A percentile compares a stretch with the other conserved stretches of the same genome.
These are phyloP conservation scores for Tyrannus savana DNA, from an alignment of 2,113 vertebrate species.

Conservation along the genomic window DNA sequence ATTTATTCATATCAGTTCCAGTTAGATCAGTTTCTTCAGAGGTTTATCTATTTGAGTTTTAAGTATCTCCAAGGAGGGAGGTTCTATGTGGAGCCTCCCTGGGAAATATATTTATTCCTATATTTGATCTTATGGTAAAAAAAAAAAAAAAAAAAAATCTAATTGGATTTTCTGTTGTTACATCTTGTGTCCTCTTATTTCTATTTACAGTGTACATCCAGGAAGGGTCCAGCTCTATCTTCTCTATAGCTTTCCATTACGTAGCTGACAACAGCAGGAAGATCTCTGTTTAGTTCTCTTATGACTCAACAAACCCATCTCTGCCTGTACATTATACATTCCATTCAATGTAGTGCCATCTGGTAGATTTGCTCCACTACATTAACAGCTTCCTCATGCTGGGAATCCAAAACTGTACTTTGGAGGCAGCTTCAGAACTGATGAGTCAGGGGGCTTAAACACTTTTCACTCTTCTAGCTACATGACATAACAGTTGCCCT, in stretches of 20 bases:
- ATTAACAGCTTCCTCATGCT: not conserved
- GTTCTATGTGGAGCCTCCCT: not conserved
- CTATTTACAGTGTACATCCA: not conserved
- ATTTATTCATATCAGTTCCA: not conserved
- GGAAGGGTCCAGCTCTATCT: not conserved
- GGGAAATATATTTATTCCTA: not conserved
- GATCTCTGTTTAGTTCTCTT: not conserved
- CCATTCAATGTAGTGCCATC: not conserved
- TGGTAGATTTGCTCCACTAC: not conserved
- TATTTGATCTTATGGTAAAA: not conserved
- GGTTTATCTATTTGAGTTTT: not conserved
- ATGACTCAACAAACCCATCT: not conserved
- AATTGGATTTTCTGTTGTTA: not conserved
- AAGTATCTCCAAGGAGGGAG: not conserved
- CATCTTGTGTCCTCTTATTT: not conserved
- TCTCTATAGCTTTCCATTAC: not conserved
- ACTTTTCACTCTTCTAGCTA: not conserved
- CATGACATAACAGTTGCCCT: too few species aligned
- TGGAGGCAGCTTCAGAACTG: not conserved
- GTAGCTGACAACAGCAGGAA: not conserved
- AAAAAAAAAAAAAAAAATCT: not conserved
- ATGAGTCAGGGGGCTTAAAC: not conserved
- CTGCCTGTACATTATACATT: not conserved
- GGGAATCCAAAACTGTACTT: not conserved
- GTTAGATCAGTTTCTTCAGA: not conserved